A percentile compares a stretch with the other conserved stretches of the same genome.
Evolutionary conservation across 2,888 invertebrate genomes (phyloP).

Genomic region (Pseudanteris insignis): DNA sequence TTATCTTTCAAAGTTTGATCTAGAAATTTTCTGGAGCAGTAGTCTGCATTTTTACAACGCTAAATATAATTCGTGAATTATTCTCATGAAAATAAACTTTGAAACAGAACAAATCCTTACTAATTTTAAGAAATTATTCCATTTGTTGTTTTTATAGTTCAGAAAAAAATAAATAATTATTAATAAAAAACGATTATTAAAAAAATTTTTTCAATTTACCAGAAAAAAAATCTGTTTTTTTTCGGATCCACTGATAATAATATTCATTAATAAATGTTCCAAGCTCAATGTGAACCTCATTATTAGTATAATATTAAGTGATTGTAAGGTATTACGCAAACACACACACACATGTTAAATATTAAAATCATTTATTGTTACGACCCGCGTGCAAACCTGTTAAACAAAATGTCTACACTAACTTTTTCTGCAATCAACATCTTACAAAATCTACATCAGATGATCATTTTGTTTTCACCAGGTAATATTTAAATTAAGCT

Average conservation of each 20-base stretch:
- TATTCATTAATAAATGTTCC: too few relatives aligned
- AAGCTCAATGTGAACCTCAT: background rate
- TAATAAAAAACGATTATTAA: too few relatives aligned
- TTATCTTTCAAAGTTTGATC: too few relatives aligned
- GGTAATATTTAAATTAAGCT: conserved; percentile 34
- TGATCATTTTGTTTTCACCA: conserved; percentile 21
- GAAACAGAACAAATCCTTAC: too few relatives aligned
- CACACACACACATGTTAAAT: conserved; percentile 19
- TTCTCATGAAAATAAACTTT: too few relatives aligned
- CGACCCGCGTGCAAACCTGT: conserved; percentile 34
- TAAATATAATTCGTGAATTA: too few relatives aligned
- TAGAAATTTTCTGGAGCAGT: too few relatives aligned
- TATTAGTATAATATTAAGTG: conserved; percentile 23
- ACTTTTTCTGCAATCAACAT: conserved; percentile 39
- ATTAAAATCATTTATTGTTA: conserved; percentile 39
- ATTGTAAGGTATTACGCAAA: background rate
- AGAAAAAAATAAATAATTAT: too few relatives aligned
- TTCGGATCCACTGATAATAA: too few relatives aligned
- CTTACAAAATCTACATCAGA: conserved; percentile 28
- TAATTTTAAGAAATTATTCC: too few relatives aligned
- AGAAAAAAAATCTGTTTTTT: background rate
- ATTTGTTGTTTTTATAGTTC: too few relatives aligned
- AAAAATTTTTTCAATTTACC: background rate
- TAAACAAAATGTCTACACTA: conserved; percentile 25
- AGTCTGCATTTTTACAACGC: too few relatives aligned